phyloP scores from a whole-genome alignment of 1,140 invertebrate genomes.

The Bursaphelenchus mucronatus region DNA sequence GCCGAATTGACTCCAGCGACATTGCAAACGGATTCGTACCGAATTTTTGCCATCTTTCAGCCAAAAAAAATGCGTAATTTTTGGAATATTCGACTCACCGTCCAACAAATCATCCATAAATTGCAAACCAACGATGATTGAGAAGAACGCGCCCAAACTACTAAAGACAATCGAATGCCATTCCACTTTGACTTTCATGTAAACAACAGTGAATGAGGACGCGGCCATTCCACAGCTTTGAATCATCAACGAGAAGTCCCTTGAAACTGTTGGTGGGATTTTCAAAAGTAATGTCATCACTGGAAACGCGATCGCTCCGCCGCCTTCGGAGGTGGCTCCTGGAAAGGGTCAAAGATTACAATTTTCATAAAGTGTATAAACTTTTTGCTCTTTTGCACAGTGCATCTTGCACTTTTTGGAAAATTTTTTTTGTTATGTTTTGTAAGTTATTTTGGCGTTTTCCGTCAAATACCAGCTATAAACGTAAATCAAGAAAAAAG shows the following conservation, averaged over 20 bases:
- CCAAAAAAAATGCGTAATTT: no score
- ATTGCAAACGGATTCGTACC: no score
- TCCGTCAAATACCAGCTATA: no score
- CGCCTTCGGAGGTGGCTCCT: slow-evolving; percentile 25
- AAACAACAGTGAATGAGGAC: slow-evolving; percentile 46
- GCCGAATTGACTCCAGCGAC: no score
- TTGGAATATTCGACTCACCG: slow-evolving; percentile 8
- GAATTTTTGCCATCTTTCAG: background rate
- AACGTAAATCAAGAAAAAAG: no score
- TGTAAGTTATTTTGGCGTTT: no score
- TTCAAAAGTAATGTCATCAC: slow-evolving; percentile 56
- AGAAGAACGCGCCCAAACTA: slow-evolving; percentile 43
- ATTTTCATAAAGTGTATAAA: no score
- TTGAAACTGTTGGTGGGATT: slow-evolving; percentile 43
- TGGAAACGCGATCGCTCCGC: slow-evolving; percentile 48
- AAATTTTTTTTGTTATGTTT: no score
- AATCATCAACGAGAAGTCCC: slow-evolving; percentile 58
- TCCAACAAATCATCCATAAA: slow-evolving; percentile 31
- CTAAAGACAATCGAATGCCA: slow-evolving; percentile 48
- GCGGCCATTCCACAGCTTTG: slow-evolving; percentile 53
- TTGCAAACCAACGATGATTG: slow-evolving; percentile 49
- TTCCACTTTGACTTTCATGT: slow-evolving; percentile 51
- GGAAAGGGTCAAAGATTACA: background rate
- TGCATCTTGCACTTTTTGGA: no score
- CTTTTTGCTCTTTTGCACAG: no score